Percentiles rank a stretch among this genome's conserved stretches.
These are phyloP conservation scores for Callionymus lyra DNA, from an alignment of 2,113 vertebrate genomes.

Conservation along the genomic window DNA sequence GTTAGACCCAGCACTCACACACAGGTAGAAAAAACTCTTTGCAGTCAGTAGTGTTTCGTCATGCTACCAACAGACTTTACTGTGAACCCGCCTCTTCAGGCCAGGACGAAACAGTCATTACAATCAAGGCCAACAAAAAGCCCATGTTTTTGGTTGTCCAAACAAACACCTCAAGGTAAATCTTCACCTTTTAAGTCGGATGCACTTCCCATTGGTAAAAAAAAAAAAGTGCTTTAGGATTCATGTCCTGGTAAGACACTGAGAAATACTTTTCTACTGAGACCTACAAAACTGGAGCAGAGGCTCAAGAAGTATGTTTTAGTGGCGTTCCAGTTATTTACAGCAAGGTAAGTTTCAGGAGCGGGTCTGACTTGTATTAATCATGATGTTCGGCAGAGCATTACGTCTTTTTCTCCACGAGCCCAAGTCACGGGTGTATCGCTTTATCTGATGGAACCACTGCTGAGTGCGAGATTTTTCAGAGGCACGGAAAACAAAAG, in stretches of 20 bases:
- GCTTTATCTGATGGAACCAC: constrained; percentile 81
- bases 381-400: constrained; percentile 89
- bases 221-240: no score
- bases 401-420: constrained; percentile 85
- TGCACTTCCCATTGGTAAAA: no score
- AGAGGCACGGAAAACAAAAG: constrained; percentile 78
- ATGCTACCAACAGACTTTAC: constrained; percentile 40
- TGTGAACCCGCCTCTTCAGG: constrained; percentile 21
- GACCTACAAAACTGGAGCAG: no score
- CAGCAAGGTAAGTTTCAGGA: constrained; percentile 62
- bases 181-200: no score
- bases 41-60: constrained; percentile 31
- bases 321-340: neutral
- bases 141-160: constrained; percentile 56
- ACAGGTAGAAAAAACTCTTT: constrained; percentile 12
- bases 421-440: constrained; percentile 76
- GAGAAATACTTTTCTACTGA: no score
- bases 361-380: constrained; percentile 77
- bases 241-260: no score
- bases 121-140: constrained; percentile 56
- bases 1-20: constrained; percentile 3
- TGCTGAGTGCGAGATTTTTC: constrained; percentile 82
- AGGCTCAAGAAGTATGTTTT: neutral
- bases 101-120: constrained; percentile 49
- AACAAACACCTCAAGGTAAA: no score